A percentile compares a stretch with the other conserved stretches of the same genome.
Evolutionary conservation across 2,113 vertebrate species (phyloP).

Genomic region (Colius striatus): DNA sequence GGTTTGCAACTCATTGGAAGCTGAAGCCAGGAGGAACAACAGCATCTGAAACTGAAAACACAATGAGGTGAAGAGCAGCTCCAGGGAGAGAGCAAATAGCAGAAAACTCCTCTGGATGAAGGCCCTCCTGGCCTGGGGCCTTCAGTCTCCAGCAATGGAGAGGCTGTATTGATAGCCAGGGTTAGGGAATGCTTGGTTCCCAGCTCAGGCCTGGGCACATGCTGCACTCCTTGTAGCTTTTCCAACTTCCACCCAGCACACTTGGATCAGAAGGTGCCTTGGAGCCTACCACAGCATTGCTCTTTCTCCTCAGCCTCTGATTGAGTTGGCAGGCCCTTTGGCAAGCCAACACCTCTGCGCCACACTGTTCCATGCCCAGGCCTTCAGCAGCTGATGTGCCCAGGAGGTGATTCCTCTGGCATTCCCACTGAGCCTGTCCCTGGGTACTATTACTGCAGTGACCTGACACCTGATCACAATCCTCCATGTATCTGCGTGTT

Average conservation of each 20-base stretch:
- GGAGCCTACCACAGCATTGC: background rate
- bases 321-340: background rate
- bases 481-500: background rate
- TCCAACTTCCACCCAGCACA: background rate
- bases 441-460: background rate
- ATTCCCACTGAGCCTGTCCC: background rate
- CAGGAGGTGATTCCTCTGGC: background rate
- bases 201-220: background rate
- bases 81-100: background rate
- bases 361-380: accelerated
- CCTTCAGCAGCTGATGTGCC: background rate
- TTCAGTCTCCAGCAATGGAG: background rate
- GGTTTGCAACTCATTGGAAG: background rate
- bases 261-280: background rate
- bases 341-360: background rate
- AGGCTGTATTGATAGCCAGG: background rate
- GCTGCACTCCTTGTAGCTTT: background rate
- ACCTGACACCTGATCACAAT: background rate
- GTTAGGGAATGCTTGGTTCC: background rate
- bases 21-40: background rate
- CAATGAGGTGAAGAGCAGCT: background rate
- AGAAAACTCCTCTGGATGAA: background rate
- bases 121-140: background rate
- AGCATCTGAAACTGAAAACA: background rate
- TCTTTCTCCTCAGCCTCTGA: background rate